Conservation (phyloP, 2,888 invertebrate species). For the Spialia ferax region DNA sequence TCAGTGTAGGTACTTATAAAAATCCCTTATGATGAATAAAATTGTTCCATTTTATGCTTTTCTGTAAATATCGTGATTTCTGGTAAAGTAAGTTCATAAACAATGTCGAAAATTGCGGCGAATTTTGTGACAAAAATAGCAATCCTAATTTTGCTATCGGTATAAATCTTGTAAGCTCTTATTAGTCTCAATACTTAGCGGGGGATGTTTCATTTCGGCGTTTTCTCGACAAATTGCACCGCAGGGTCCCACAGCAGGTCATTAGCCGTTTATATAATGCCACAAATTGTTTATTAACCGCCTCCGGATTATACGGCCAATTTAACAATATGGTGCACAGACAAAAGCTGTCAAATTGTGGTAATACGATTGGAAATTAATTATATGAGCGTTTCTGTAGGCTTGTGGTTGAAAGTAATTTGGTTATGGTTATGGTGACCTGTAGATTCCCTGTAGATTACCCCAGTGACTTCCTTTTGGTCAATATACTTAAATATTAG, state of each 20-base stretch:
- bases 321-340: slow-evolving; percentile 13
- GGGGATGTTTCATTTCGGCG: slow-evolving; percentile 20
- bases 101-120: background rate
- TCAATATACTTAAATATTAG: no score
- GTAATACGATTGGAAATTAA: slow-evolving; percentile 13
- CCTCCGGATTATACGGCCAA: slow-evolving; percentile 13
- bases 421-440: no score
- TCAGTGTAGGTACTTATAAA: no score
- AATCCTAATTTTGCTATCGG: slow-evolving; percentile 12
- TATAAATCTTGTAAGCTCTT: slow-evolving; percentile 14
- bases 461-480: no score
- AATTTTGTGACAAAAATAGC: background rate
- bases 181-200: slow-evolving; percentile 25
- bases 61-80: background rate
- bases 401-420: background rate
- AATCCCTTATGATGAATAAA: no score
- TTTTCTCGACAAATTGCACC: slow-evolving; percentile 17
- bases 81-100: background rate
- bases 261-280: slow-evolving; percentile 21
- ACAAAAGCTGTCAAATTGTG: slow-evolving; percentile 9
- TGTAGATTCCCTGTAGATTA: no score
- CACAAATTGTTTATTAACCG: slow-evolving; percentile 37
- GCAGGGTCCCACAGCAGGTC: slow-evolving; percentile 28
- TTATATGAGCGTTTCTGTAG: background rate
- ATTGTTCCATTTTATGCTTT: no score